Base-by-base conservation (phyloP, 2,888 invertebrate genomes). In the Erannis defoliaria region DNA sequence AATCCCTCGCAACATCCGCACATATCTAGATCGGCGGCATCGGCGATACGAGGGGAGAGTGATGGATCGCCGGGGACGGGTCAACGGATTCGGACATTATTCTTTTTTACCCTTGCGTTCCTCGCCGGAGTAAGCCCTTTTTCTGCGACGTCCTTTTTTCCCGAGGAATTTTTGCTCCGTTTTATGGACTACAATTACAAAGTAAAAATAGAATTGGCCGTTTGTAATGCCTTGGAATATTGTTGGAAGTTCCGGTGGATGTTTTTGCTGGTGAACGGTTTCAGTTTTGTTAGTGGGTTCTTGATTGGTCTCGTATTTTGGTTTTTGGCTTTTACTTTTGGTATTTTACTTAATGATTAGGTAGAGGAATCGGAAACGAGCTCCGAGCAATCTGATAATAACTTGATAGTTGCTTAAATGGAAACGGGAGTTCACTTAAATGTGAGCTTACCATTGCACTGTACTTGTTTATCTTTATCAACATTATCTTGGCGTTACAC, bases 71-170 rank as follows among this genome's bases (percentile, higher is more conserved):
- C 84, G 85, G 89, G 90, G 91, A 93, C 93, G 93, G 93, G 93
- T 93, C 93, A 93, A 93, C 93, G 93, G 90, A 93, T 93, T 93
- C 93, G 93, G 89, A 92, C 93, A 93, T 93, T 93, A 93, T 93
- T 93, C 93, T 93, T 93, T 93, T 93, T 93, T 92, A 93, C 92
- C 93, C 93, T 93, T 91, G 88, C 88, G 88, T 85, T 84, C 84
- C 80, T 90, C 88, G 90, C 89, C 86, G 86, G 87, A 88, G 90
- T 91, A 90, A 91, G 91, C 91, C 91, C 92, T 91, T 92, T 92
- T 92, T 89, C 86, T 89, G 88, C 88, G 86, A 88, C 81, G 89
- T 89, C 88, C 90, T 89, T 92, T 92, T 89, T 90, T 89, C 82
- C 80, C 82, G 77, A 76, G 87, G 89, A 89, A 89, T 90, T 90